A percentile compares a stretch with the other conserved stretches of the same genome.
Conservation (phyloP, 2,113 vertebrate genomes). For the Hemiprocne comata region DNA sequence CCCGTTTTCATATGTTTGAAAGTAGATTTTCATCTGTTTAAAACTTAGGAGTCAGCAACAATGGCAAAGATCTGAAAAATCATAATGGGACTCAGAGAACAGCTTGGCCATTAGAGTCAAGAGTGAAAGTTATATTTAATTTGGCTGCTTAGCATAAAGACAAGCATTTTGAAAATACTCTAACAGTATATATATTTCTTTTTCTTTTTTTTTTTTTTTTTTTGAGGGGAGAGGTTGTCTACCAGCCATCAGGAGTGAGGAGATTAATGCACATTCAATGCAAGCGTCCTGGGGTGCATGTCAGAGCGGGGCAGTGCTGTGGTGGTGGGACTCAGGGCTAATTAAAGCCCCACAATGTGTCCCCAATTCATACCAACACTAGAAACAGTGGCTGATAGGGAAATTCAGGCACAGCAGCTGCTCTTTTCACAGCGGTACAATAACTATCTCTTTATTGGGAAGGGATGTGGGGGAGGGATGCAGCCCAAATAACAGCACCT, state of each 20-base stretch:
- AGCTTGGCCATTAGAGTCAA: not conserved
- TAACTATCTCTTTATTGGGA: slow-evolving; percentile 69
- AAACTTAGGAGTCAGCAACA: not conserved
- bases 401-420: slow-evolving; percentile 78
- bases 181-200: not conserved
- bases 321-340: slow-evolving; percentile 16
- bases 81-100: not conserved
- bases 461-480: slow-evolving; percentile 20
- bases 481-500: slow-evolving; percentile 74
- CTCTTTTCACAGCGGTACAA: slow-evolving; percentile 78
- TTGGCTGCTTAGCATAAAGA: slow-evolving; percentile 12
- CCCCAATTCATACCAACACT: slow-evolving; percentile 40
- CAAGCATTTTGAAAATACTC: not conserved
- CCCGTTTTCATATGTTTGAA: not conserved
- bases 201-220: not conserved
- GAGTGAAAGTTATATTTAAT: not conserved
- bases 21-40: not conserved
- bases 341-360: slow-evolving; percentile 60
- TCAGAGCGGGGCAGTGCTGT: slow-evolving; percentile 45
- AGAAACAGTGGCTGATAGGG: slow-evolving; percentile 67
- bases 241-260: not conserved
- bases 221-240: slow-evolving; percentile 33
- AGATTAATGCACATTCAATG: slow-evolving; percentile 45
- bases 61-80: not conserved
- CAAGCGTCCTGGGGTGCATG: slow-evolving; percentile 40